Evolutionary conservation across 2,888 invertebrate species (phyloP).

Genomic region (Epistrophe eligans): DNA sequence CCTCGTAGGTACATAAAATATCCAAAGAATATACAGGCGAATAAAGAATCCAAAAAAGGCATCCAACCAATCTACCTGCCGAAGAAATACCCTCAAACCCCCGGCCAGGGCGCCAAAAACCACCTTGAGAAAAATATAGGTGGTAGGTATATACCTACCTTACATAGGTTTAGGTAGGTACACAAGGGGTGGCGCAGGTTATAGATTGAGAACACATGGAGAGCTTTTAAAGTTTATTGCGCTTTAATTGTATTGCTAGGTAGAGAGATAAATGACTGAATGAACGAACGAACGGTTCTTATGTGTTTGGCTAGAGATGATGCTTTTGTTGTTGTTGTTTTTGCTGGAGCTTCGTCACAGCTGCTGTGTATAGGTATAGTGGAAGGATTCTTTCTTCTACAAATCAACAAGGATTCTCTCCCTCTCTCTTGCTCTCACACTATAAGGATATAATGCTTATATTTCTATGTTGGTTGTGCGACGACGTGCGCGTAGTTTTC

Average conservation of each 20-base stretch:
- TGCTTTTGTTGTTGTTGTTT: background rate
- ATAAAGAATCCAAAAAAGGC: slow-evolving; percentile 60
- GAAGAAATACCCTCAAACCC: slow-evolving; percentile 77
- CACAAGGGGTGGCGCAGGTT: slow-evolving; percentile 23
- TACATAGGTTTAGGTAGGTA: background rate
- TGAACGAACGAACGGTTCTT: slow-evolving; percentile 71
- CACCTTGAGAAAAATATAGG: slow-evolving; percentile 41
- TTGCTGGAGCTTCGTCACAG: slow-evolving; percentile 26
- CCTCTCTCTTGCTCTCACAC: slow-evolving; percentile 55
- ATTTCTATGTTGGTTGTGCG: slow-evolving; percentile 59
- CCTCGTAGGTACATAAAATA: slow-evolving; percentile 53
- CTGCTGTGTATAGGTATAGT: slow-evolving; percentile 17
- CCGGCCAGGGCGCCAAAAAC: slow-evolving; percentile 29
- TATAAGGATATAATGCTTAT: slow-evolving; percentile 16
- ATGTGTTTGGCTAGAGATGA: slow-evolving; percentile 39
- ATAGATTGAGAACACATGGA: slow-evolving; percentile 19
- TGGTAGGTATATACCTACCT: background rate
- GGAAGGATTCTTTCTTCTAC: slow-evolving; percentile 72
- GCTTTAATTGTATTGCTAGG: slow-evolving; percentile 74
- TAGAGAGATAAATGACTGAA: slow-evolving; percentile 72
- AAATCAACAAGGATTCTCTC: slow-evolving; percentile 74
- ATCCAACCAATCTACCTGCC: slow-evolving; percentile 84
- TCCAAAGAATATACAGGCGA: slow-evolving; percentile 35
- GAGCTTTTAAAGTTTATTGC: slow-evolving; percentile 75
- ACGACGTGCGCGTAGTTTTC: slow-evolving; percentile 76